These are phyloP conservation scores for Cryptus armator DNA, from an alignment of 2,888 invertebrate species.

Conservation along the genomic window DNA sequence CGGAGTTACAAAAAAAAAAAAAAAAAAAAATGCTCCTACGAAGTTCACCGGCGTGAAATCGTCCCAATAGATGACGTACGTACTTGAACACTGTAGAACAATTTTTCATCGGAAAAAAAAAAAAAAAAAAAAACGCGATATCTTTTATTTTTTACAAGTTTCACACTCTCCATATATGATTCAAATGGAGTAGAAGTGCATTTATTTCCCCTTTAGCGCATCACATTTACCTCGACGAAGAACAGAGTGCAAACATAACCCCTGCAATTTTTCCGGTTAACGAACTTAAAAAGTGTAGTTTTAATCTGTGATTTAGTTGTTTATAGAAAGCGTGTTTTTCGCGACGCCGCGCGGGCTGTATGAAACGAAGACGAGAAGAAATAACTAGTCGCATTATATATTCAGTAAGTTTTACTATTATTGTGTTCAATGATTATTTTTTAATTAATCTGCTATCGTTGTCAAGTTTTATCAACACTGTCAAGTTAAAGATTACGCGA, in stretches of 20 bases:
- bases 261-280: slow-evolving; percentile 28
- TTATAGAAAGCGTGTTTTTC: slow-evolving; percentile 28
- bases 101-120: slow-evolving; percentile 3
- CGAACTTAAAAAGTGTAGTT: slow-evolving; percentile 54
- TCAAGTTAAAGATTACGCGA: too few relatives aligned
- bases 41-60: not conserved
- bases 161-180: not conserved
- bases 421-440: not conserved
- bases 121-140: slow-evolving; percentile 1
- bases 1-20: slow-evolving; percentile 22
- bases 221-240: not conserved
- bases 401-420: not conserved
- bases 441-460: too few relatives aligned
- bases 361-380: not conserved
- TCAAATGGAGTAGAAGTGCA: not conserved
- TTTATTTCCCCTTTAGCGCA: slow-evolving; percentile 16
- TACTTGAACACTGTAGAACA: slow-evolving; percentile 38
- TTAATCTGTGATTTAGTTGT: slow-evolving; percentile 65
- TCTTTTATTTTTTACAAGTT: not conserved
- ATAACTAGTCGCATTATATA: slow-evolving; percentile 10
- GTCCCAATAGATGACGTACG: slow-evolving; percentile 30
- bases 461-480: too few relatives aligned
- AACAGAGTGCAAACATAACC: not conserved
- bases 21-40: slow-evolving; percentile 4
- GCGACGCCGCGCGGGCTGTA: not conserved